Conservation (phyloP, 2,113 vertebrate genomes). For the Pituophis catenifer region DNA sequence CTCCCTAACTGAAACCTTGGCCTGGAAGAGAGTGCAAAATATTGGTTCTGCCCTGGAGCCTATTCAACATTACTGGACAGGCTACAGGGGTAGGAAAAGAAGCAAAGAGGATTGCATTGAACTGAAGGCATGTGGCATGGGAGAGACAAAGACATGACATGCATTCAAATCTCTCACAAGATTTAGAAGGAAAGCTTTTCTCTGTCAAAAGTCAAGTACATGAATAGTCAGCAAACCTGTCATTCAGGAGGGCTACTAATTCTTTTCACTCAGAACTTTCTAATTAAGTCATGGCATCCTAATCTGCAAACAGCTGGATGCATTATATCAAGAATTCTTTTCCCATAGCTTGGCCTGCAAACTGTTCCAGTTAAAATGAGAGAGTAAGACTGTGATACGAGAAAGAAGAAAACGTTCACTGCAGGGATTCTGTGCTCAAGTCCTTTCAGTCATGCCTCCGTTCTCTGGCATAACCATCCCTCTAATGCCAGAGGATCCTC, state of each 20-base stretch:
- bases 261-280: background rate
- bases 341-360: background rate
- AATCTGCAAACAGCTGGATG: background rate
- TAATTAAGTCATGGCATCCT: background rate
- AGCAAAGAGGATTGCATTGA: background rate
- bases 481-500: background rate
- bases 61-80: slow-evolving; percentile 51
- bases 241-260: background rate
- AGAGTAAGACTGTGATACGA: background rate
- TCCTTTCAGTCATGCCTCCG: background rate
- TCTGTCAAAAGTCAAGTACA: background rate
- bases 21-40: slow-evolving; percentile 59
- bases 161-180: background rate
- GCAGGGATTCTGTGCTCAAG: background rate
- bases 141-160: background rate
- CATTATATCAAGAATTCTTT: background rate
- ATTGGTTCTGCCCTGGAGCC: slow-evolving; percentile 61
- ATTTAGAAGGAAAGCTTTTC: fast-evolving
- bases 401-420: background rate
- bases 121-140: background rate
- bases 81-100: slow-evolving; percentile 34
- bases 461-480: background rate
- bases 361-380: background rate
- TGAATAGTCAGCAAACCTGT: background rate
- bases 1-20: slow-evolving; percentile 47